Conservation (phyloP, 2,797 vertebrate genomes). For the Alexandromys oeconomus region DNA sequence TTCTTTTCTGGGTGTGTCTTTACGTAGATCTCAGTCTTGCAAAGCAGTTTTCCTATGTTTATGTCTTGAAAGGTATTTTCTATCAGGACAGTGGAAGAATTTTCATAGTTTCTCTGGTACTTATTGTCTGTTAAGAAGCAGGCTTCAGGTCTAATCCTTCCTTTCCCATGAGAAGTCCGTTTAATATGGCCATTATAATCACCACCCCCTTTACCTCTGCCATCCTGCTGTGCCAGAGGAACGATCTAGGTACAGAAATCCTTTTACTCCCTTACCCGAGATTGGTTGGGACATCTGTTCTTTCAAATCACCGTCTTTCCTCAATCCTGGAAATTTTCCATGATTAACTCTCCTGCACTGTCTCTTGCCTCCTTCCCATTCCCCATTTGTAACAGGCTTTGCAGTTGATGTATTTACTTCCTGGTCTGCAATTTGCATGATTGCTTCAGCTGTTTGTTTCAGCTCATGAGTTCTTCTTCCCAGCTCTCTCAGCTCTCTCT, state of each 20-base stretch:
- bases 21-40: neutral
- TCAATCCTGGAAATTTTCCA: neutral
- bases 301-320: slow-evolving; percentile 25
- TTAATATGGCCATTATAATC: neutral
- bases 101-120: neutral
- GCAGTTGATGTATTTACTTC: neutral
- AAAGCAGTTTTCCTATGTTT: neutral
- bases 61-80: slow-evolving; percentile 49
- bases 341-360: neutral
- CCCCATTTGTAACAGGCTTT: neutral
- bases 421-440: slow-evolving; percentile 5
- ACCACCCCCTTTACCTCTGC: neutral
- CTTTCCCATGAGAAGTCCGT: neutral
- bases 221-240: neutral
- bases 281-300: neutral
- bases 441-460: slow-evolving; percentile 42
- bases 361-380: neutral
- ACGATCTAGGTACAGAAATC: neutral
- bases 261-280: neutral
- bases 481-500: neutral
- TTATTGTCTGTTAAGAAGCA: slow-evolving; percentile 1
- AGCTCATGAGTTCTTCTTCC: slow-evolving; percentile 35
- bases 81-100: neutral
- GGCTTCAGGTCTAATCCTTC: neutral
- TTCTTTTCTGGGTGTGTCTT: neutral